Conservation (phyloP, 2,113 vertebrate genomes). For the Brienomyrus longianalis region DNA sequence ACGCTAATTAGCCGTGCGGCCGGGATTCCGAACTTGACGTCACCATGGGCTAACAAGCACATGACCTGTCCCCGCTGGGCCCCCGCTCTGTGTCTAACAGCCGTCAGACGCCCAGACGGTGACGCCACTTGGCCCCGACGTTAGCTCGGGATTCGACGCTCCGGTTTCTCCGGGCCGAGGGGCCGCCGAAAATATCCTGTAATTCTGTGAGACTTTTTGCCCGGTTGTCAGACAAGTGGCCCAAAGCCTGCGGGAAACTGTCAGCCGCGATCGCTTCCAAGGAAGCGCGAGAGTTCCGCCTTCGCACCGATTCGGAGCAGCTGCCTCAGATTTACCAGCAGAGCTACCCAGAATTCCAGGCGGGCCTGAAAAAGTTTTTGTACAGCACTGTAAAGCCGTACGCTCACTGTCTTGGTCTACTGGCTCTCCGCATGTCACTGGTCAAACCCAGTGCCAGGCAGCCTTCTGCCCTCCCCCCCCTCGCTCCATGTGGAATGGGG, state of each 20-base stretch:
- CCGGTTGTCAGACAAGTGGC: not conserved
- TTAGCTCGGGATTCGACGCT: not conserved
- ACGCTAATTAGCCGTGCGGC: not conserved
- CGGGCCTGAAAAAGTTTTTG: not conserved
- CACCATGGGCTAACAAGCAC: not conserved
- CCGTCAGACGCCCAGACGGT: not conserved
- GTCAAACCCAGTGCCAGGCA: not conserved
- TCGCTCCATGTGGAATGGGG: not conserved
- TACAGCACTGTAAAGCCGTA: not conserved
- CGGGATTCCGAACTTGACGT: not conserved
- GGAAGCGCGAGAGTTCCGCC: not conserved
- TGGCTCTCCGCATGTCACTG: not conserved
- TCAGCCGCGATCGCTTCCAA: not conserved
- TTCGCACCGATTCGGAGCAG: not conserved
- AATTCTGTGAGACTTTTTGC: not conserved
- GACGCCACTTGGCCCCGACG: not conserved
- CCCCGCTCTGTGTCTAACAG: not conserved
- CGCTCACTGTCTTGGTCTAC: not conserved
- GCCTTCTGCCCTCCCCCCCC: not conserved
- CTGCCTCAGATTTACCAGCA: conserved; percentile 7
- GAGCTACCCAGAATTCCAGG: not conserved
- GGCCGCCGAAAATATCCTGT: not conserved
- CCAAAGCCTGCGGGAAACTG: not conserved
- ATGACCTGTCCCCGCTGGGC: not conserved
- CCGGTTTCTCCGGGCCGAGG: not conserved